Percentiles rank a stretch among this genome's conserved stretches.
These are phyloP conservation scores for Nipponia nippon DNA, from an alignment of 2,113 vertebrate genomes.

Conservation along the genomic window DNA sequence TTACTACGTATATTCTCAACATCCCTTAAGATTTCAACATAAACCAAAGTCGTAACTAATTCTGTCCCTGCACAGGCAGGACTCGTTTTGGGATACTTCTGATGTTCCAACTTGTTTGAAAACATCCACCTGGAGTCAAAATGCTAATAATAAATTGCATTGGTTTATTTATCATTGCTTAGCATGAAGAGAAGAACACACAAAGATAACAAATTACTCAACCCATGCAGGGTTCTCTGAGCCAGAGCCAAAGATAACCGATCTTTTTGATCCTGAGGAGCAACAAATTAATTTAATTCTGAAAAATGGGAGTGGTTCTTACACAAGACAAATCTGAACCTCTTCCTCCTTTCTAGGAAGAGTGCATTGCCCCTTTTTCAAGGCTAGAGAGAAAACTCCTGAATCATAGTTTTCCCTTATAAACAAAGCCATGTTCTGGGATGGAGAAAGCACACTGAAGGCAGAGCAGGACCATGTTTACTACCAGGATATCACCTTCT, in stretches of 20 bases:
- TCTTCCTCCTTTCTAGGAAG: neutral
- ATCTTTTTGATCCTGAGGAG: neutral
- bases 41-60: fast-evolving
- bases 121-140: neutral
- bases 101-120: neutral
- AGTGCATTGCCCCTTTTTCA: neutral
- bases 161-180: neutral
- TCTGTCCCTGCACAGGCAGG: neutral
- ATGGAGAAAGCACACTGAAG: neutral
- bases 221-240: neutral
- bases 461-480: neutral
- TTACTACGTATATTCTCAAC: too few species aligned
- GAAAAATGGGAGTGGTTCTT: neutral
- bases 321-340: neutral
- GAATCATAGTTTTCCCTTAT: neutral
- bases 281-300: neutral
- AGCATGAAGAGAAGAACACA: neutral
- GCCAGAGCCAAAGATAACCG: neutral
- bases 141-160: neutral
- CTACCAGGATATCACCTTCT: neutral
- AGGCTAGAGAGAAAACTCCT: neutral
- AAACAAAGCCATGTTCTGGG: neutral
- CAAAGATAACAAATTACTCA: neutral
- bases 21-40: neutral
- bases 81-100: neutral